A percentile compares a stretch with the other conserved stretches of the same genome.
Evolutionary conservation across 2,888 invertebrate species (phyloP).

Genomic region (Atethmia centrago): DNA sequence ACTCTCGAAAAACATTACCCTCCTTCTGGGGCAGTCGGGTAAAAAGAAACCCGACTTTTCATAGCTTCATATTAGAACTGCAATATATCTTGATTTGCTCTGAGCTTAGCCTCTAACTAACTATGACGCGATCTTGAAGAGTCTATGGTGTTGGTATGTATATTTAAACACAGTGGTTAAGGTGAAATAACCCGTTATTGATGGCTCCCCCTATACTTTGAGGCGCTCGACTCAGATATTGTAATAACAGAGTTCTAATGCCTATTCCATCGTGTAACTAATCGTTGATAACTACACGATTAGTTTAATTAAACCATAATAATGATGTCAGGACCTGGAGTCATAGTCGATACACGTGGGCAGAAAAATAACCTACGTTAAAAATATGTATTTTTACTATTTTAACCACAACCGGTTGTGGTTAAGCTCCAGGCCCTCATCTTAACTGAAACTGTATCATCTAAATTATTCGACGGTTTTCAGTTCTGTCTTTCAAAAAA

Average conservation of each 20-base stretch:
- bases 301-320: conserved; percentile 10
- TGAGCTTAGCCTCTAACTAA: neutral
- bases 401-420: too few species aligned
- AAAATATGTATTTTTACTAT: neutral
- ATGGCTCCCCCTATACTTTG: conserved; percentile 8
- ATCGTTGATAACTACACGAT: conserved; percentile 37
- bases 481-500: too few species aligned
- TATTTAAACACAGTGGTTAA: conserved; percentile 4
- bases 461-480: neutral
- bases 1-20: too few species aligned
- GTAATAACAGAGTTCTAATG: conserved; percentile 27
- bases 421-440: too few species aligned
- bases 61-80: too few species aligned
- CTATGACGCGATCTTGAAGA: conserved; percentile 12
- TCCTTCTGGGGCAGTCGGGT: too few species aligned
- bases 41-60: neutral
- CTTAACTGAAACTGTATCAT: too few species aligned
- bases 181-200: conserved; percentile 27
- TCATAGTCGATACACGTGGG: neutral
- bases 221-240: conserved; percentile 7
- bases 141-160: too few species aligned
- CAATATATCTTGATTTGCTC: neutral
- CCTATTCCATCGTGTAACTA: conserved; percentile 43
- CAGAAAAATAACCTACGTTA: neutral
- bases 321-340: conserved; percentile 7